Conservation (phyloP, 2,888 invertebrate species). For the Fragum fragum region DNA sequence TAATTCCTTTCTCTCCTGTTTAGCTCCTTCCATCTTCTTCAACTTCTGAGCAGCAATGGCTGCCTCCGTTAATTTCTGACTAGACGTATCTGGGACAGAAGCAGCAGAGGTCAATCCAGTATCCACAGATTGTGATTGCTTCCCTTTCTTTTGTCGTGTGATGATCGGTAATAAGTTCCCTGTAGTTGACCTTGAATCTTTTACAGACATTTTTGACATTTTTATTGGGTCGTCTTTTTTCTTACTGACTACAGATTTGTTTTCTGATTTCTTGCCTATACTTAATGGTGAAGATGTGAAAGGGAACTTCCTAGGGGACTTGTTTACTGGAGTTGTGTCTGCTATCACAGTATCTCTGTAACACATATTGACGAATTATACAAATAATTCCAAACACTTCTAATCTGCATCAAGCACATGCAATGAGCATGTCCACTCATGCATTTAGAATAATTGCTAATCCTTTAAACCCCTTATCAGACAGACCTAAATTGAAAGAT, state of each 20-base stretch:
- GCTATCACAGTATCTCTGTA: conserved; percentile 62
- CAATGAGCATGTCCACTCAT: no score
- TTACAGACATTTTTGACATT: conserved; percentile 44
- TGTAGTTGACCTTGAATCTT: conserved; percentile 18
- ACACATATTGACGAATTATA: no score
- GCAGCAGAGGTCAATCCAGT: neutral
- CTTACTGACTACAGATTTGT: conserved; percentile 25
- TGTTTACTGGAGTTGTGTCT: conserved; percentile 43
- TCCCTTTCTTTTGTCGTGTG: conserved; percentile 59
- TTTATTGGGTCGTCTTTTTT: conserved; percentile 53
- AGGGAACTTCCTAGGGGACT: conserved; percentile 61
- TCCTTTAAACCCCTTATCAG: no score
- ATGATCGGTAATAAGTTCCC: conserved; percentile 53
- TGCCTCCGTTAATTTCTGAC: conserved; percentile 26
- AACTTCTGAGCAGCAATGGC: conserved; percentile 33
- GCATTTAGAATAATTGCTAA: no score
- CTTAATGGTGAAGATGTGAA: conserved; percentile 62
- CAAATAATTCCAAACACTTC: no score
- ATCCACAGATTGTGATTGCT: conserved; percentile 18
- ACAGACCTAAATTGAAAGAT: no score
- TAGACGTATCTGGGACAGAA: conserved; percentile 13
- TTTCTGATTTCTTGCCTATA: conserved; percentile 57
- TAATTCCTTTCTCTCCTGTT: conserved; percentile 72
- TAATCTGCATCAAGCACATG: no score
- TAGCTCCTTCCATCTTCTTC: conserved; percentile 69